A percentile compares a stretch with the other conserved stretches of the same genome.
These are phyloP conservation scores for Rhinophrynus dorsalis DNA, from an alignment of 2,797 vertebrate species.

Conservation along the genomic window DNA sequence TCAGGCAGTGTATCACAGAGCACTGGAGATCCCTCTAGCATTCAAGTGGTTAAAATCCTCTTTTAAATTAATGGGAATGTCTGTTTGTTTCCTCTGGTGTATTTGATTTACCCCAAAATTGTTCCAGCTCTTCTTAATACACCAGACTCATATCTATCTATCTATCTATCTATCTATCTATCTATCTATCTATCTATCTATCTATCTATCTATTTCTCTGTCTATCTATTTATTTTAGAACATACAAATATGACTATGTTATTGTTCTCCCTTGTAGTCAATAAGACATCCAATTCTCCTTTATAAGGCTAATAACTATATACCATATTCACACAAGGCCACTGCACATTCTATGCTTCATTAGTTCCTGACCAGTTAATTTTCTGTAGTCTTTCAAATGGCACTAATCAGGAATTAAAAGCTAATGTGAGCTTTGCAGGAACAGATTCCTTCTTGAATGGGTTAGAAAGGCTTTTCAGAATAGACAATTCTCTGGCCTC, in stretches of 20 bases:
- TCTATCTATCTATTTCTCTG: no score
- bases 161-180: no score
- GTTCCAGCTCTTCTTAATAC: no score
- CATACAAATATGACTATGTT: neutral
- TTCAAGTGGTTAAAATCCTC: no score
- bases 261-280: slow-evolving; percentile 5
- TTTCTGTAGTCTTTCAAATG: slow-evolving; percentile 75
- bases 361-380: slow-evolving; percentile 80
- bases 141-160: no score
- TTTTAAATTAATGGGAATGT: no score
- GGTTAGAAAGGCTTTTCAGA: slow-evolving; percentile 75
- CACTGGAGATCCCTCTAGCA: no score
- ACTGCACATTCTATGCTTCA: slow-evolving; percentile 47
- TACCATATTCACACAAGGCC: slow-evolving; percentile 26
- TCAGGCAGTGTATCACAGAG: no score
- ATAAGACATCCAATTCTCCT: neutral
- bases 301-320: slow-evolving; percentile 49
- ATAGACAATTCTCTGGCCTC: slow-evolving; percentile 83
- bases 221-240: neutral
- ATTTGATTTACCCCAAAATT: no score
- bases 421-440: slow-evolving; percentile 73
- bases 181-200: no score
- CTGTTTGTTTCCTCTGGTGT: no score
- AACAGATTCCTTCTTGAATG: slow-evolving; percentile 62
- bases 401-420: slow-evolving; percentile 85